These are phyloP conservation scores for Tympanuchus pallidicinctus DNA, from an alignment of 2,113 vertebrate genomes.

Conservation along the genomic window DNA sequence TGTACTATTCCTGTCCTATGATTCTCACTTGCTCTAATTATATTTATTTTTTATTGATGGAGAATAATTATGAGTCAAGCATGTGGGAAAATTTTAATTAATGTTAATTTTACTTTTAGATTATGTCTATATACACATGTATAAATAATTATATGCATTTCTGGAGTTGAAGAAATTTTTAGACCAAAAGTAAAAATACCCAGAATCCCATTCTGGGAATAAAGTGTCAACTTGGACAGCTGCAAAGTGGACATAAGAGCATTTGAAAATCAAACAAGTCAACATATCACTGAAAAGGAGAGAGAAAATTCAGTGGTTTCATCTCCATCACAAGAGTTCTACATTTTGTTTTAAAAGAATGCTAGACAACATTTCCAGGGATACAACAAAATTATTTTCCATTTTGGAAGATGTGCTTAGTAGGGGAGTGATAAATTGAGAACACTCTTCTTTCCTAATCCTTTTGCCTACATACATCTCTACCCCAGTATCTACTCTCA, in stretches of 20 bases:
- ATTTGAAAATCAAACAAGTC: not conserved
- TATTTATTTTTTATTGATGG: constrained; percentile 47
- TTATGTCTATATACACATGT: constrained; percentile 1
- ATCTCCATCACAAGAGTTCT: not conserved
- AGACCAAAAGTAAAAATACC: not conserved
- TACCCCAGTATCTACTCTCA: not conserved
- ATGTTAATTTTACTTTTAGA: constrained; percentile 54
- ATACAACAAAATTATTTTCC: accelerated
- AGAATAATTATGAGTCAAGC: constrained; percentile 60
- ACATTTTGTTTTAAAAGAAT: not conserved
- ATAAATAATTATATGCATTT: constrained; percentile 16
- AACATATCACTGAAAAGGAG: not conserved
- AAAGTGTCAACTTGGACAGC: not conserved
- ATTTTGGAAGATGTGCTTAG: accelerated
- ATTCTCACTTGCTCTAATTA: constrained; percentile 55
- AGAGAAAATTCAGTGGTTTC: not conserved
- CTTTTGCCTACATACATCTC: not conserved
- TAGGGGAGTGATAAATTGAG: not conserved
- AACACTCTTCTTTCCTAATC: not conserved
- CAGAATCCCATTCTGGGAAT: not conserved
- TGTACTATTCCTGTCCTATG: not conserved
- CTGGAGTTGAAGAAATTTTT: not conserved
- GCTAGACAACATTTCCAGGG: not conserved
- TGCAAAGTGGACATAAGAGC: not conserved
- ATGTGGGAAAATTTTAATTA: constrained; percentile 58